A percentile compares a stretch with the other conserved stretches of the same genome.
phyloP scores from a whole-genome alignment of 2,888 invertebrate genomes.

The Nomada fabriciana region DNA sequence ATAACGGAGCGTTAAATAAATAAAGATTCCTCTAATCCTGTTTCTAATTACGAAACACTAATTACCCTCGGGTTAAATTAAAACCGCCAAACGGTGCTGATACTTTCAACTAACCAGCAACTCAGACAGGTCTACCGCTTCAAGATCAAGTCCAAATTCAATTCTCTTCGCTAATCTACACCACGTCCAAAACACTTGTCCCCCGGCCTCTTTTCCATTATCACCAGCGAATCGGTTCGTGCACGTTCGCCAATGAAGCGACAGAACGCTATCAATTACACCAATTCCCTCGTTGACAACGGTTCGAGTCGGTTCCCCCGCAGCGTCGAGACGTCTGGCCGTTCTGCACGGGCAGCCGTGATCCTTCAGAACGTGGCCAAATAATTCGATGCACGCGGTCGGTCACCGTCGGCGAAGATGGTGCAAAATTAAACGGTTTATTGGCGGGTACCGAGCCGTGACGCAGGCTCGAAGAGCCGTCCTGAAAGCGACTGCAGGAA shows the following conservation, averaged over 20 bases:
- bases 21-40: no score
- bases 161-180: not conserved
- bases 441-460: slow-evolving; percentile 67
- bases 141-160: not conserved
- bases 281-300: slow-evolving; percentile 10
- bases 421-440: slow-evolving; percentile 66
- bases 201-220: not conserved
- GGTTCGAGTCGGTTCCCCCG: not conserved
- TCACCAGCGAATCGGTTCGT: not conserved
- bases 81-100: no score
- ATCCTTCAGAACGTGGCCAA: not conserved
- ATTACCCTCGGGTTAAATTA: no score
- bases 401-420: not conserved
- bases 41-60: no score
- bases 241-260: not conserved
- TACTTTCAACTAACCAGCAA: no score
- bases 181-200: not conserved
- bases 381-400: not conserved
- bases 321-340: slow-evolving; percentile 4
- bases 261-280: slow-evolving; percentile 2
- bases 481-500: slow-evolving; percentile 48
- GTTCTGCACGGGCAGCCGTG: not conserved
- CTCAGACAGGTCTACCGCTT: no score
- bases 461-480: slow-evolving; percentile 43
- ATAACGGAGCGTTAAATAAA: no score